These are phyloP conservation scores for Pristionchus pacificus DNA, from an alignment of 1,140 invertebrate genomes.

Conservation along the genomic window DNA sequence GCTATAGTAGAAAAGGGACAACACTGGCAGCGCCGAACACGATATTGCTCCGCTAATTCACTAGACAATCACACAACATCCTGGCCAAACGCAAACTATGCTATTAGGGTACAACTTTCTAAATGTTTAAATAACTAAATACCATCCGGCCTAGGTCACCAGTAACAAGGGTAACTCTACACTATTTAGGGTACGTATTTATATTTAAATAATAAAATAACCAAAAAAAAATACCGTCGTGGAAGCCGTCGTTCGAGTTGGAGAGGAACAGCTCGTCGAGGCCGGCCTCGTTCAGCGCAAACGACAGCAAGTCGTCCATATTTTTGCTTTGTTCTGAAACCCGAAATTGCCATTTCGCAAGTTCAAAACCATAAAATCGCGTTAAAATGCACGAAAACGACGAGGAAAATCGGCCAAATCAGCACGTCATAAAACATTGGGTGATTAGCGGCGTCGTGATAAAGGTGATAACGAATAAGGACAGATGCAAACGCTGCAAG, in stretches of 20 bases:
- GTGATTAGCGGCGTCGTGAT: too few species aligned
- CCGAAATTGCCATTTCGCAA: not conserved
- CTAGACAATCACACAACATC: too few species aligned
- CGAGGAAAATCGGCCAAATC: too few species aligned
- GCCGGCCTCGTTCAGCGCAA: slow-evolving; percentile 58
- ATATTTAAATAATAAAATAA: not conserved
- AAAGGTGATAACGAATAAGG: too few species aligned
- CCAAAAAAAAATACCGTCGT: not conserved
- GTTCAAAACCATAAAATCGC: not conserved
- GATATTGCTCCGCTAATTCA: too few species aligned
- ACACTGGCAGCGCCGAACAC: too few species aligned
- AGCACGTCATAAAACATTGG: too few species aligned
- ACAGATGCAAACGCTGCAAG: too few species aligned
- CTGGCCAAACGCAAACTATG: too few species aligned
- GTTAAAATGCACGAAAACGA: not conserved
- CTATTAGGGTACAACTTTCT: too few species aligned
- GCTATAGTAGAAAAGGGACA: too few species aligned
- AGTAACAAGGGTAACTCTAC: not conserved
- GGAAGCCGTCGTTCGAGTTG: slow-evolving; percentile 4
- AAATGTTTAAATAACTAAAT: not conserved
- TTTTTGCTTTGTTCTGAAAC: slow-evolving; percentile 5
- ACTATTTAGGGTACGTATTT: slow-evolving; percentile 6
- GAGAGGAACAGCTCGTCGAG: slow-evolving; percentile 39
- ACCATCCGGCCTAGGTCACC: not conserved
- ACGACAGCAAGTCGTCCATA: slow-evolving; percentile 55